Evolutionary conservation across 2,113 vertebrate genomes (phyloP), one percentile per base, ranked within the genome.

Genomic region (Addax nasomaculatus): DNA sequence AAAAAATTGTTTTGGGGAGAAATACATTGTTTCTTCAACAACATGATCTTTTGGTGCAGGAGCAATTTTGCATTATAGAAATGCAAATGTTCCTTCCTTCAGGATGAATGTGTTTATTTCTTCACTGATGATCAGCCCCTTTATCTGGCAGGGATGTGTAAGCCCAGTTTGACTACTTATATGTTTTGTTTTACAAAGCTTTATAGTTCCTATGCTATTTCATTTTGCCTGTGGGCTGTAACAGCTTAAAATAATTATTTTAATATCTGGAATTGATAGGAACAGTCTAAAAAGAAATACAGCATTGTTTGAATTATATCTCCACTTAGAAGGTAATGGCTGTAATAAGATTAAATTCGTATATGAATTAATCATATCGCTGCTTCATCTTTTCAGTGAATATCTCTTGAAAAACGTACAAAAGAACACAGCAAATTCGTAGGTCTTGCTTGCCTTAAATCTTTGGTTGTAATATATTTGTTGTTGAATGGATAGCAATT

Each of bases 231-330:
- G 45, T n/a, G 78, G 90, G 47, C 92, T 92, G n/a, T 55, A 94
- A 79, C 70, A 98, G 83, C 96, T 97, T 98, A 90, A 97, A 96
- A 97, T 97, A 96, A 97, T 98, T 96, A 97, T 96, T 98, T 97
- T 96, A 98, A 95, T 97, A 98, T 97, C 88, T 95, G 55, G 67
- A 95, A 96, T 94, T 96, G 96, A 93, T 96, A 96, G 94, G 64
- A 97, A 30, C 53, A 97, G 53, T 96, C 93, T 85, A 30, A 90
- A 95, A 89, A 95, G 92, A 96, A 96, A 91, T 95, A 85, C 43
- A 43, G 29, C 13, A 79, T 96, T 95, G 89, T 94, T 98, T 93
- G 57, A 53, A 45, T 97, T 73, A 19, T 89, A 76, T 92, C 29
- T 93, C 87, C 43, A 87, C 43, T 97, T 96, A 94, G 88, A 97